phyloP scores from a whole-genome alignment of 2,888 invertebrate species.

The Zhengitettix transpicula region DNA sequence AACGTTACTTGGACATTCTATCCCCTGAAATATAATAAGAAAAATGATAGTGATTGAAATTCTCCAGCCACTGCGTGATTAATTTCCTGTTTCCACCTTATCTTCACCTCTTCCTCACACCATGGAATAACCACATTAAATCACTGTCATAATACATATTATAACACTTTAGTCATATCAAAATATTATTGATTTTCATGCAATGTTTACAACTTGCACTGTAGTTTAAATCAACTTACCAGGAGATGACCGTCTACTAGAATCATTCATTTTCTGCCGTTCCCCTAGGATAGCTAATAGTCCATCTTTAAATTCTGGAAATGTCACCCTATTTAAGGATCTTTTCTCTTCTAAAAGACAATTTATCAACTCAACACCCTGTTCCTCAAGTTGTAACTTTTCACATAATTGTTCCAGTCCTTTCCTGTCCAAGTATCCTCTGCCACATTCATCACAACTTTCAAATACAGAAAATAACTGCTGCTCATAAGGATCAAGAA shows the following conservation, averaged over 20 bases:
- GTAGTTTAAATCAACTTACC: constrained; percentile 4
- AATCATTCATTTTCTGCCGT: constrained; percentile 14
- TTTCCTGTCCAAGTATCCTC: constrained; percentile 47
- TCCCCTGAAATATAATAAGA: too few species aligned
- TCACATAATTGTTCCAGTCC: constrained; percentile 54
- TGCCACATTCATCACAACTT: constrained; percentile 54
- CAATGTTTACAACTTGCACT: not conserved
- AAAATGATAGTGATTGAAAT: too few species aligned
- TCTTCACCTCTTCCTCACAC: too few species aligned
- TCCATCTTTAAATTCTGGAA: constrained; percentile 60
- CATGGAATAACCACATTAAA: too few species aligned
- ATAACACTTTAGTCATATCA: too few species aligned
- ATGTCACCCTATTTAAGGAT: constrained; percentile 34
- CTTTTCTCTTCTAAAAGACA: constrained; percentile 32
- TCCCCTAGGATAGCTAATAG: constrained; percentile 50
- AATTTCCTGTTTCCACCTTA: too few species aligned
- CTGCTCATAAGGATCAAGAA: constrained; percentile 56
- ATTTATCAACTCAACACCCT: constrained; percentile 42
- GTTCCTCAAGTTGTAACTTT: constrained; percentile 60
- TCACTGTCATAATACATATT: too few species aligned
- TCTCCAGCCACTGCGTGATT: too few species aligned
- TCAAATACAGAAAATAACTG: constrained; percentile 66
- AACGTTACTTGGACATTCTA: too few species aligned
- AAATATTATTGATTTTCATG: too few species aligned
- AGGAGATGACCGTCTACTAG: constrained; percentile 8